Percentiles rank a stretch among this genome's conserved stretches.
These are phyloP conservation scores for Orthosia gracilis DNA, from an alignment of 2,888 invertebrate genomes.

Conservation along the genomic window DNA sequence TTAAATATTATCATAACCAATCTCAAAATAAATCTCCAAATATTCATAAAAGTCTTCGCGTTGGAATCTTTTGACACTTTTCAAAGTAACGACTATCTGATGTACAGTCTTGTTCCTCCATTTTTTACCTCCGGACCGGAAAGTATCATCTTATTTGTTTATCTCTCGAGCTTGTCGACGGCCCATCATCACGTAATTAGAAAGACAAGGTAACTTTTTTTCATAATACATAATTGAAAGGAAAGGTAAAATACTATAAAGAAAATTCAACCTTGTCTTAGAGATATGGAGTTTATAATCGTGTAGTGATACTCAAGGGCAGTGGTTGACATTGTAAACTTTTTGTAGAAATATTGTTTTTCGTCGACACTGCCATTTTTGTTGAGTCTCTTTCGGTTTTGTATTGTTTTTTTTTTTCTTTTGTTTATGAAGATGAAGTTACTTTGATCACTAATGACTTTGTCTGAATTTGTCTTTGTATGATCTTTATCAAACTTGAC, in stretches of 20 bases:
- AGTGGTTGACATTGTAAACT: slow-evolving; percentile 74
- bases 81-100: slow-evolving; percentile 62
- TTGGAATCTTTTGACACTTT: slow-evolving; percentile 62
- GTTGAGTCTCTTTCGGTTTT: slow-evolving; percentile 70
- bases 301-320: slow-evolving; percentile 54
- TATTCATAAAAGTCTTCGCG: slow-evolving; percentile 32
- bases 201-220: slow-evolving; percentile 85
- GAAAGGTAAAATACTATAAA: slow-evolving; percentile 62
- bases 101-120: slow-evolving; percentile 63
- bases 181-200: slow-evolving; percentile 87
- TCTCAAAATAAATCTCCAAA: slow-evolving; percentile 28
- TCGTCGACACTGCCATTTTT: slow-evolving; percentile 87
- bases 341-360: slow-evolving; percentile 85
- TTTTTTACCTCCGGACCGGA: slow-evolving; percentile 76
- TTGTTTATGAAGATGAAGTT: slow-evolving; percentile 22
- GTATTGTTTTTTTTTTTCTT: slow-evolving; percentile 59
- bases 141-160: slow-evolving; percentile 89
- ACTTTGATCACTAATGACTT: slow-evolving; percentile 30
- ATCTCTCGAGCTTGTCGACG: slow-evolving; percentile 86
- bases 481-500: slow-evolving; percentile 9
- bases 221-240: slow-evolving; percentile 84
- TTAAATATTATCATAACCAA: slow-evolving; percentile 7
- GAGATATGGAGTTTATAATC: background rate
- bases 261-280: slow-evolving; percentile 51
- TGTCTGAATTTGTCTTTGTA: background rate